Base-by-base conservation (phyloP, 1,140 invertebrate species). In the Lordiphosa collinella region DNA sequence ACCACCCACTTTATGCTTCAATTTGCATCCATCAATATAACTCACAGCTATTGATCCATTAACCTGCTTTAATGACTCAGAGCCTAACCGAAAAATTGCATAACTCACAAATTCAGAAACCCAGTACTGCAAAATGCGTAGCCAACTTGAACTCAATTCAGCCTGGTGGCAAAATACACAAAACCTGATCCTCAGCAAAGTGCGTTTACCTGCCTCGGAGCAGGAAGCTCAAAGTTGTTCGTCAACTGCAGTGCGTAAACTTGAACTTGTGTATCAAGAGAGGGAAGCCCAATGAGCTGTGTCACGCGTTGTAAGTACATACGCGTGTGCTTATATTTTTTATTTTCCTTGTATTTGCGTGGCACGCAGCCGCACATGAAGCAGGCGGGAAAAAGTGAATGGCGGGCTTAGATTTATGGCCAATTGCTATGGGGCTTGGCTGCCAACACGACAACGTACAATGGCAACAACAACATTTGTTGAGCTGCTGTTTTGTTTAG, bases 401-500 rank as follows among this genome's bases (percentile, higher is more conserved):
- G 75, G 74, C 72, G 34, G 34, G 62, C 22, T 60, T 49, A 82
- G 76, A 79, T 79, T 79, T 79, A 79, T 79, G 76, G 75, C 25
- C 75, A 70, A 75, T 82, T 79, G 75, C 59, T 54, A 70, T 82
- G 67, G 75, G 76, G 75, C 76, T 75, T 82, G 75, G 75, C 76
- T 79, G 75, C 70, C 70, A 72, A 82, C 76, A 79, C 72, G 76
- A 79, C 75, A 82, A 47, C 61, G 56, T 70, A 79, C 76, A 82
- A 29, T 56, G 53, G 64, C 60, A 71, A 41, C 70, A 68, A 79
- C 57, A 67, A 44, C 41, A 44, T 44, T 44, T 75, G 56, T 64
- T 62, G 52, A 40, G 44, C 74, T 74, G 69, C 73, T 73, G 62
- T 57, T 73, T 53, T 46, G 41, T 46, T 35, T 38, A 44, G 52